Evolutionary conservation across 2,113 vertebrate genomes (phyloP).

Genomic region (Xenopus laevis): DNA sequence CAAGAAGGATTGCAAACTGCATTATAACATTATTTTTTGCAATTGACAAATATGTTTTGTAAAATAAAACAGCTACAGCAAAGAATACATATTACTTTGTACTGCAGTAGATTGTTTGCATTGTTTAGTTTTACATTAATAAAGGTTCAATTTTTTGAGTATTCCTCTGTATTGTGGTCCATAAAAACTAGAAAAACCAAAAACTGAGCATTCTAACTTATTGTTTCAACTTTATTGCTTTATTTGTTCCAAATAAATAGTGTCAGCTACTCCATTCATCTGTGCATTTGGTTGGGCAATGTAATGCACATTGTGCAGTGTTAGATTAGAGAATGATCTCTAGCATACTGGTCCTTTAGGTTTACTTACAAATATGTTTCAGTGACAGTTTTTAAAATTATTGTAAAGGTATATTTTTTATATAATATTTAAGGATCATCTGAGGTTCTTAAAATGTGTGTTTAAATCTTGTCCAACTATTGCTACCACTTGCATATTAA

Average conservation of each 20-base stretch:
- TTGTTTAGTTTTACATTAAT: conserved; percentile 71
- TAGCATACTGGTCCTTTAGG: too few relatives aligned
- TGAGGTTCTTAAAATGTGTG: too few relatives aligned
- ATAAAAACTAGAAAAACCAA: conserved; percentile 62
- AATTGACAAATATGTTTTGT: conserved; percentile 77
- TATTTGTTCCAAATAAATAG: conserved; percentile 57
- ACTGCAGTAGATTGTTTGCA: conserved; percentile 57
- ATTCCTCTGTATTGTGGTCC: conserved; percentile 64
- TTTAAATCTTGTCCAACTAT: too few relatives aligned
- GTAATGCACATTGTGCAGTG: conserved; percentile 6
- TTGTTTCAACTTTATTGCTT: conserved; percentile 64
- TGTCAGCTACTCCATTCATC: conserved; percentile 58
- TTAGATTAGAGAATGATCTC: not conserved
- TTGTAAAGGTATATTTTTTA: too few relatives aligned
- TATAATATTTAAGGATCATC: too few relatives aligned
- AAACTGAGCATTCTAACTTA: conserved; percentile 72
- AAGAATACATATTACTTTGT: conserved; percentile 67
- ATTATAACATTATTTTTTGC: conserved; percentile 74
- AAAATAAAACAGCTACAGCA: conserved; percentile 68
- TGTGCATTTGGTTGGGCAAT: conserved; percentile 57
- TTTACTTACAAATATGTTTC: too few relatives aligned
- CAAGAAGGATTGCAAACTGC: conserved; percentile 75
- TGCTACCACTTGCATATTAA: too few relatives aligned
- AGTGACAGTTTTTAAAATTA: too few relatives aligned
- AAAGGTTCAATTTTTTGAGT: conserved; percentile 61